These are phyloP conservation scores for Watsonalla binaria DNA, from an alignment of 2,888 invertebrate genomes.

Conservation along the genomic window DNA sequence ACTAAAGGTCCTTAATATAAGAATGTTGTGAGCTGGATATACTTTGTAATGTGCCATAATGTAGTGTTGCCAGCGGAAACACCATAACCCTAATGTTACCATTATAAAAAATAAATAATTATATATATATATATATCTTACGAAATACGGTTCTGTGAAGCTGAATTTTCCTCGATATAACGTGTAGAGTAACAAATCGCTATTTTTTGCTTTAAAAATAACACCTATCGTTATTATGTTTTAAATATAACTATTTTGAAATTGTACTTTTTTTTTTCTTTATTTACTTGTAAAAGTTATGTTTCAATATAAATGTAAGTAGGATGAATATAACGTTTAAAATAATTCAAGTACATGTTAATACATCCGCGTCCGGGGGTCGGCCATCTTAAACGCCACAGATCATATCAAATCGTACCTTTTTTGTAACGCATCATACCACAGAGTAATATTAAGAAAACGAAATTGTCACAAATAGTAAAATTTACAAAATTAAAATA, in stretches of 20 bases:
- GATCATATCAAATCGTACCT: background rate
- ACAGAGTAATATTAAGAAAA: background rate
- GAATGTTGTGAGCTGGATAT: conserved; percentile 54
- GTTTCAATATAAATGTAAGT: conserved; percentile 67
- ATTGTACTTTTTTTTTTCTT: conserved; percentile 51
- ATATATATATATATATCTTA: conserved; percentile 22
- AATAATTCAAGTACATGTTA: conserved; percentile 38
- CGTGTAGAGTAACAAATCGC: conserved; percentile 62
- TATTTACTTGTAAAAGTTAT: conserved; percentile 36
- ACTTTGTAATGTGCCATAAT: conserved; percentile 70
- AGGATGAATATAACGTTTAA: conserved; percentile 59
- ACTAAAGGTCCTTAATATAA: conserved; percentile 72
- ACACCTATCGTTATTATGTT: conserved; percentile 55
- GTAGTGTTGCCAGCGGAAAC: conserved; percentile 71
- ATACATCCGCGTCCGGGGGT: conserved; percentile 32
- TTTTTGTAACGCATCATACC: too few species aligned
- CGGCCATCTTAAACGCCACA: conserved; percentile 16
- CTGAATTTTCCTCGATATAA: conserved; percentile 57
- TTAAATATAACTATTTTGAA: conserved; percentile 55
- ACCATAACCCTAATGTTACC: conserved; percentile 72
- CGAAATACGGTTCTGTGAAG: conserved; percentile 28
- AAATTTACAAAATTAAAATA: too few species aligned
- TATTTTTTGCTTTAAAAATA: conserved; percentile 66
- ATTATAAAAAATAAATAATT: conserved; percentile 43
- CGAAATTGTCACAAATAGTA: background rate